These are phyloP conservation scores for Zophobas morio DNA, from an alignment of 1,140 invertebrate genomes.

Conservation along the genomic window DNA sequence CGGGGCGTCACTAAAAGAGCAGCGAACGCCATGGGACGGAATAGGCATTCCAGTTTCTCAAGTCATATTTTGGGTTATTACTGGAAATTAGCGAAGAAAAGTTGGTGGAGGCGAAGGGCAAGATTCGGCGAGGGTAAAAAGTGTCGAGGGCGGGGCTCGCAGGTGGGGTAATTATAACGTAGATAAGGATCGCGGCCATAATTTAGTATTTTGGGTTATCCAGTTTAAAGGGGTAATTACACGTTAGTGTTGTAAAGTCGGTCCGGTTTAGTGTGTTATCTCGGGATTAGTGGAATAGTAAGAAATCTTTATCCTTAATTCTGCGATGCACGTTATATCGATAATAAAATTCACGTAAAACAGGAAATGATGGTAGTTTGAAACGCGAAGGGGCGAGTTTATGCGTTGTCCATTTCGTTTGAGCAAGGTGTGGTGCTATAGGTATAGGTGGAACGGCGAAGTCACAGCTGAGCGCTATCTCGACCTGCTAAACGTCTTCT, in stretches of 20 bases:
- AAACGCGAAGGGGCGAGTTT: constrained; percentile 48
- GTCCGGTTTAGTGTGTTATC: constrained; percentile 38
- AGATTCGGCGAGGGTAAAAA: constrained; percentile 24
- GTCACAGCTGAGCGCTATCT: constrained; percentile 41
- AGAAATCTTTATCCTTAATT: constrained; percentile 45
- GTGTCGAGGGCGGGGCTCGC: constrained; percentile 14
- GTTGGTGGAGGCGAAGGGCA: constrained; percentile 3
- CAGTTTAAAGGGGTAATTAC: constrained; percentile 40
- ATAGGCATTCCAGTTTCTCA: constrained; percentile 35
- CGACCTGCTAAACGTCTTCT: constrained; percentile 47
- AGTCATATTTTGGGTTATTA: constrained; percentile 39
- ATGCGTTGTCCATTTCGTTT: constrained; percentile 49
- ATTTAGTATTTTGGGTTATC: constrained; percentile 39
- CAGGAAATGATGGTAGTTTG: constrained; percentile 46
- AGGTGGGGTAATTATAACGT: constrained; percentile 29
- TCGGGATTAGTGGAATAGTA: constrained; percentile 41
- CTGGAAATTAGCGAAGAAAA: constrained; percentile 36
- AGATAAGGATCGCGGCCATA: constrained; percentile 27
- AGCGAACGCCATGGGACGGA: constrained; percentile 31
- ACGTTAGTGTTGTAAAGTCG: constrained; percentile 31
- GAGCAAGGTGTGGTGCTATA: constrained; percentile 30
- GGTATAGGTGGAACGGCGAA: constrained; percentile 1
- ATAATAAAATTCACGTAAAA: constrained; percentile 47
- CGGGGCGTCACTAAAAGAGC: constrained; percentile 28
- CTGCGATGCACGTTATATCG: constrained; percentile 48